phyloP scores from a whole-genome alignment of 2,888 invertebrate genomes.

The Tillus elongatus region DNA sequence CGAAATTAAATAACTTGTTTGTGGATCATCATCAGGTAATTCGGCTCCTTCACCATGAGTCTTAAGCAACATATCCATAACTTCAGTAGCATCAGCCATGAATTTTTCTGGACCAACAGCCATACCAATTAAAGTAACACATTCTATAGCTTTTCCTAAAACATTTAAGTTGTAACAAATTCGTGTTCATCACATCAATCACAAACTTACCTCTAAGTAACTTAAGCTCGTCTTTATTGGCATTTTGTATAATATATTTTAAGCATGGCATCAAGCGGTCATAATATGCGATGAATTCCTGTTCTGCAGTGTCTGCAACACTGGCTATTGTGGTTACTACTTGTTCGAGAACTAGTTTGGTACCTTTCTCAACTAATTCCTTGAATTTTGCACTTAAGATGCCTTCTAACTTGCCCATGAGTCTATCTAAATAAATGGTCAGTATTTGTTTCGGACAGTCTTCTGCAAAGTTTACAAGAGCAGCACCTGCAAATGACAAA shows the following conservation, averaged over 20 bases:
- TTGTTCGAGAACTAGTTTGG: slow-evolving; percentile 94
- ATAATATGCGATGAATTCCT: slow-evolving; percentile 90
- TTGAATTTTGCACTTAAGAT: slow-evolving; percentile 89
- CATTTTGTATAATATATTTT: slow-evolving; percentile 94
- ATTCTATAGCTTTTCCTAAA: slow-evolving; percentile 85
- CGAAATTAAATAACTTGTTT: slow-evolving; percentile 94
- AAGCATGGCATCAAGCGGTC: slow-evolving; percentile 89
- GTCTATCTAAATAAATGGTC: slow-evolving; percentile 78
- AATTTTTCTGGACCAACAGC: slow-evolving; percentile 80
- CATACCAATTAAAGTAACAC: slow-evolving; percentile 92
- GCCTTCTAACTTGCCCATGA: slow-evolving; percentile 83
- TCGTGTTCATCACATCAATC: neutral
- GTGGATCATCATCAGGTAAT: slow-evolving; percentile 90
- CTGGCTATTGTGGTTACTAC: slow-evolving; percentile 98
- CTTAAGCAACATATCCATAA: slow-evolving; percentile 89
- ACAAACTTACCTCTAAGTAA: slow-evolving; percentile 70
- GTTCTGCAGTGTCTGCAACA: slow-evolving; percentile 95
- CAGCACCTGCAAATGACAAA: slow-evolving; percentile 62
- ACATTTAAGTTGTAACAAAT: slow-evolving; percentile 8
- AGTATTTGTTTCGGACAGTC: slow-evolving; percentile 95
- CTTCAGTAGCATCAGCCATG: slow-evolving; percentile 82
- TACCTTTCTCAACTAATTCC: slow-evolving; percentile 88
- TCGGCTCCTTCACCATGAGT: slow-evolving; percentile 74
- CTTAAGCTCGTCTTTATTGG: slow-evolving; percentile 77
- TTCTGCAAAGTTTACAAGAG: slow-evolving; percentile 97